Conservation (phyloP, 2,113 vertebrate genomes). For the Sorex fumeus region DNA sequence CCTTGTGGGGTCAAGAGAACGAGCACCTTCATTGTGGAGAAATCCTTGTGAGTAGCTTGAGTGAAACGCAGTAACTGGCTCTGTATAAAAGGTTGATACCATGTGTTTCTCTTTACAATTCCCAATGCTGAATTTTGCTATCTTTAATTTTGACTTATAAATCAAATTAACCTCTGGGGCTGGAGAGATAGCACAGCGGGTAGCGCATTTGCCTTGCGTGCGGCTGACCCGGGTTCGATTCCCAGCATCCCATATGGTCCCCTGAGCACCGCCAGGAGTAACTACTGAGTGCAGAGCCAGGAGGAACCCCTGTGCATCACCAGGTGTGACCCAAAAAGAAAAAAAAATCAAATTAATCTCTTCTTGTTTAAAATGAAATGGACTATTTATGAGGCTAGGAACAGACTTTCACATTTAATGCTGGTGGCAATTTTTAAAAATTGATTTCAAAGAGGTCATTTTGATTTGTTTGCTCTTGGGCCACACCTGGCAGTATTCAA, state of each 20-base stretch:
- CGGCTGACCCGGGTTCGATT: no score
- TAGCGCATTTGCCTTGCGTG: no score
- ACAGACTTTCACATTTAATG: not conserved
- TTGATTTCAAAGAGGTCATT: not conserved
- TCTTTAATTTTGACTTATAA: not conserved
- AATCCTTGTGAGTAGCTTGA: not conserved
- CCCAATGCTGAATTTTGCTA: not conserved
- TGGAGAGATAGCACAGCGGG: no score
- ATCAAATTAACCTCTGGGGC: conserved; percentile 31
- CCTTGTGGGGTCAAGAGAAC: not conserved
- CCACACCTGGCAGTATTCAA: not conserved
- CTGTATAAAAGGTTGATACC: not conserved
- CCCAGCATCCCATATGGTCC: no score
- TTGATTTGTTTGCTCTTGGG: no score
- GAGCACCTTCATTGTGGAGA: not conserved
- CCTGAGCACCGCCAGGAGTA: no score
- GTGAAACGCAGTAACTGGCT: not conserved
- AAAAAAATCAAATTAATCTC: conserved; percentile 18
- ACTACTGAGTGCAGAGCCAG: no score
- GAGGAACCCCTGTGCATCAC: no score
- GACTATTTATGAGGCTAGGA: not conserved
- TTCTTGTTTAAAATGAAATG: conserved; percentile 20
- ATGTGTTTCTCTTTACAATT: no score
- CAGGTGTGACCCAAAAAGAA: no score
- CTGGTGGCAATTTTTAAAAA: not conserved